These are phyloP conservation scores for Todiramphus chloris DNA, from an alignment of 2,113 vertebrate genomes.

Conservation along the genomic window DNA sequence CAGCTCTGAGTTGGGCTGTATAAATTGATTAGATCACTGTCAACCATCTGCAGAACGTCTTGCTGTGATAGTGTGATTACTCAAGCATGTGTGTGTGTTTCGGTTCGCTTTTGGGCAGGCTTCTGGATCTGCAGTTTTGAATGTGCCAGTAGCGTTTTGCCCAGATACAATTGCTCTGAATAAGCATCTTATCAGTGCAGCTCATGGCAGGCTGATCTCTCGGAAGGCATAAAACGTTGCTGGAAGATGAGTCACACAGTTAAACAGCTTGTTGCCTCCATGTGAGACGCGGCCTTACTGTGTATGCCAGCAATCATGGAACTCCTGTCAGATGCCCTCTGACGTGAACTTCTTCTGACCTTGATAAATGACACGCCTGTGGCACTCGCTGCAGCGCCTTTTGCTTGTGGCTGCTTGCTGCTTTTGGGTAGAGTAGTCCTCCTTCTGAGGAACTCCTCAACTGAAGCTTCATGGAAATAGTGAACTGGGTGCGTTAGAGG, in stretches of 20 bases:
- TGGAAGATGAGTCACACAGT: conserved; percentile 65
- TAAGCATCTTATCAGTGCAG: conserved; percentile 63
- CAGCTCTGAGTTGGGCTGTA: neutral
- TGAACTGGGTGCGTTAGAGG: neutral
- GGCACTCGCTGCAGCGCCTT: neutral
- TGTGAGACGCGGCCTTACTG: conserved; percentile 40
- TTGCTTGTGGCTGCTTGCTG: neutral
- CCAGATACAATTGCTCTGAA: conserved; percentile 61
- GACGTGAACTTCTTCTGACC: conserved; percentile 40
- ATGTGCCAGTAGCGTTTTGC: conserved; percentile 35
- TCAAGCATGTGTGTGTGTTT: neutral
- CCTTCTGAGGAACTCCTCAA: neutral
- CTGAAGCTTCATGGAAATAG: neutral
- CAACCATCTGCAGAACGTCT: neutral
- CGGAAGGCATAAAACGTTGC: conserved; percentile 37
- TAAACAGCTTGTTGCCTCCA: conserved; percentile 63
- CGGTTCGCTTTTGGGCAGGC: neutral
- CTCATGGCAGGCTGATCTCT: conserved; percentile 57
- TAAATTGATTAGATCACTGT: neutral
- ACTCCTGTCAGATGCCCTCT: conserved; percentile 19
- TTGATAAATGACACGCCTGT: neutral
- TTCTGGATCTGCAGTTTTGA: neutral
- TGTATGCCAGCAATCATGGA: neutral
- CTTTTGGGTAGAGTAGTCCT: neutral
- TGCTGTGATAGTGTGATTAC: neutral